Conservation (phyloP, 2,113 vertebrate species). For the Scortum barcoo region DNA sequence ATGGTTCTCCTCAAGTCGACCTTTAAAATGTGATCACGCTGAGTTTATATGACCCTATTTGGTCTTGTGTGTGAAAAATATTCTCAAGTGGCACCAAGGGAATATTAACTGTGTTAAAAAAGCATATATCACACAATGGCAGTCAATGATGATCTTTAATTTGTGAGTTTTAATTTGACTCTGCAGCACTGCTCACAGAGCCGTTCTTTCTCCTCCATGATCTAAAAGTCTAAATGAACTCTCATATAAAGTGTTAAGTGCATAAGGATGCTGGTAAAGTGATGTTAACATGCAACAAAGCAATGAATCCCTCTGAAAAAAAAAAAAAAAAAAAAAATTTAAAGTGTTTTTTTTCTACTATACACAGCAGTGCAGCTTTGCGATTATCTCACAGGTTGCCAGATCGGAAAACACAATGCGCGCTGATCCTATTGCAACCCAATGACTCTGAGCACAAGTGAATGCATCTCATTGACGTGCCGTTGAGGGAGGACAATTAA, state of each 20-base stretch:
- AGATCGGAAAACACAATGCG: constrained; percentile 5
- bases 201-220: not conserved
- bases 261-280: not conserved
- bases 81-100: not conserved
- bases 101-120: not conserved
- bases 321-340: not conserved
- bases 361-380: constrained; percentile 5
- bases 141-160: not conserved
- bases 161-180: not conserved
- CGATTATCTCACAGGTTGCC: not conserved
- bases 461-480: constrained; percentile 44
- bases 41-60: not conserved
- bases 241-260: not conserved
- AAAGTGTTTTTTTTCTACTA: not conserved
- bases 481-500: constrained; percentile 43
- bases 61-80: not conserved
- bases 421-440: constrained; percentile 17
- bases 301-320: not conserved
- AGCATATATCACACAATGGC: not conserved
- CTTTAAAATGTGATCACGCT: not conserved
- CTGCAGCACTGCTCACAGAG: not conserved
- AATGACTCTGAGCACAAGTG: not conserved
- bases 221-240: not conserved
- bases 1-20: not conserved
- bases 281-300: not conserved